Base-by-base conservation (phyloP, 2,113 vertebrate genomes). In the Zosterops lateralis region DNA sequence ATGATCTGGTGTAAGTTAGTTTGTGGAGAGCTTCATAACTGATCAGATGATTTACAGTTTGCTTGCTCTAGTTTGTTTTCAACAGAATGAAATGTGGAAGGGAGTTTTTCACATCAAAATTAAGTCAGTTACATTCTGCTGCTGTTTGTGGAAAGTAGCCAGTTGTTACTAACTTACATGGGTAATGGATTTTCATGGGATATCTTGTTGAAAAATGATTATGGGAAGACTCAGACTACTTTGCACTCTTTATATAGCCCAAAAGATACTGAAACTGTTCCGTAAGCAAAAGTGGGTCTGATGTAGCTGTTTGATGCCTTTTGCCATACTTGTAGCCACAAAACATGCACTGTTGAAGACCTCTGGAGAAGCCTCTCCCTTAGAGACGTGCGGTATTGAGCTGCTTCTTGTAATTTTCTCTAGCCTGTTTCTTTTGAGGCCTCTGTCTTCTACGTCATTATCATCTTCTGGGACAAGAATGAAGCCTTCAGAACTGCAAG, bases 231-330 rank as follows among this genome's bases (percentile, higher is more conserved):
- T 62, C 44, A 89, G 14, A n/a, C 11, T 61, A 8, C 2, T 6
- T 53, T 45, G 3, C 4, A 3, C 4, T 68, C 16, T 73, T 19
- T 31, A 3, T 40, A 3, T 26, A 54, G 32, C 0, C 3, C 6
- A 32, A 21, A 92, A 58, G 12, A 47, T 34, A 19, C 19, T 32
- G 4, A 42, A 61, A 84, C 42, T 13, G 18, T 50, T 92, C 50
- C 17, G 6, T 51, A 18, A 57, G 11, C 9, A 42, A 12, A 74
- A 76, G 17, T 56, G 10, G 3, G 6, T 71, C 76, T 58, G 32
- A 21, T 53, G 10, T 61, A 53, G 48, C 25, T 64, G 20, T 78
- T 75, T 67, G 21, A 29, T 83, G 29, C 11, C 7, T 72, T n/a
- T 25, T 70, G 3, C 15, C 0, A 0, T 40, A 22, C 15, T 26